Conservation (phyloP, 2,797 vertebrate genomes). For the Podarcis siculus region DNA sequence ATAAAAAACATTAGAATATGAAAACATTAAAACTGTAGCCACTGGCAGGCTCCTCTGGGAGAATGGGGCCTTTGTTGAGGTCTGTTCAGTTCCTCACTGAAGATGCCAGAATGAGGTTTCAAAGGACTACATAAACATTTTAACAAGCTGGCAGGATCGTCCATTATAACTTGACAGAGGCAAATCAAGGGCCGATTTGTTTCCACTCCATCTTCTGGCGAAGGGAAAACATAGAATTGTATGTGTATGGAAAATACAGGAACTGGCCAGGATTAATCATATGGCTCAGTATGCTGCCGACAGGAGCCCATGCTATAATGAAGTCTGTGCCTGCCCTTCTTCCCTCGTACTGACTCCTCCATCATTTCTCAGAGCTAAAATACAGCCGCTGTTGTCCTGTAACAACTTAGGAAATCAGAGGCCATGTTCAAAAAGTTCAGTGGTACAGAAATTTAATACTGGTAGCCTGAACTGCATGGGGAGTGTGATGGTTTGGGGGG, state of each 20-base stretch:
- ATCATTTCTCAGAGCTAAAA: background rate
- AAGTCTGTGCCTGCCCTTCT: background rate
- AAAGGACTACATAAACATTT: conserved; percentile 27
- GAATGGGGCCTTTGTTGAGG: background rate
- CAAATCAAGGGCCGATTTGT: conserved; percentile 27
- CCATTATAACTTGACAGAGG: conserved; percentile 14
- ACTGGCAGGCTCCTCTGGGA: background rate
- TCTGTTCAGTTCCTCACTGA: conserved; percentile 30
- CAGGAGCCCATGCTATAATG: background rate
- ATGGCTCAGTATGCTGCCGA: background rate
- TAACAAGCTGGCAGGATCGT: conserved; percentile 17
- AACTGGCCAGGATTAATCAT: conserved; percentile 4
- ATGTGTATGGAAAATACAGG: background rate
- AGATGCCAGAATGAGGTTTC: conserved; percentile 21
- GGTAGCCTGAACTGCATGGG: too few relatives aligned
- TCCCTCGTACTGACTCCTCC: background rate
- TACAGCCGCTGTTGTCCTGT: background rate
- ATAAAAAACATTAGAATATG: conserved; percentile 29
- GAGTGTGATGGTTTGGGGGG: background rate
- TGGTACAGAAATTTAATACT: background rate
- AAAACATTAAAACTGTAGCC: conserved; percentile 27
- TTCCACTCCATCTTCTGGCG: conserved; percentile 21
- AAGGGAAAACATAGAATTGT: background rate
- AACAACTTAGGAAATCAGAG: background rate
- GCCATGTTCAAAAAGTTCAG: background rate